A percentile compares a stretch with the other conserved stretches of the same genome.
Conservation (phyloP, 2,797 vertebrate species). For the Neosilurus hyrtlii region DNA sequence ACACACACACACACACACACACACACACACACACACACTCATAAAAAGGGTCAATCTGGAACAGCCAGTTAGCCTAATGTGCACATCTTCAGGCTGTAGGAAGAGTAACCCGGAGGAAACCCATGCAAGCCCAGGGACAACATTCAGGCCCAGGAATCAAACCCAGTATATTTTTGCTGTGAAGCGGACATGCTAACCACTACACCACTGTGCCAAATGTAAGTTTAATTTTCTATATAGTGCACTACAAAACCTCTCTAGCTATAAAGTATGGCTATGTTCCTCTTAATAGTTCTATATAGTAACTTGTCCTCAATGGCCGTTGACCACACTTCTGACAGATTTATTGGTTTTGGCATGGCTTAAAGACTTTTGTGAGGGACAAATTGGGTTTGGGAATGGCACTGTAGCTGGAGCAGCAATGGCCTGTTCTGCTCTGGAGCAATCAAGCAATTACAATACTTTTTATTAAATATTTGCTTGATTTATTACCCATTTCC, state of each 20-base stretch:
- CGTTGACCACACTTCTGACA: neutral
- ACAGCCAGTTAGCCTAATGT: no score
- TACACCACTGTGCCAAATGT: no score
- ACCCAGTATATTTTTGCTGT: no score
- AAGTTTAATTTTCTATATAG: no score
- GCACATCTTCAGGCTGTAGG: no score
- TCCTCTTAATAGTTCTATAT: neutral
- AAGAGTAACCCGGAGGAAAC: no score
- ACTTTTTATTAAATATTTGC: slow-evolving; percentile 45
- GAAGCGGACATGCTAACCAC: no score
- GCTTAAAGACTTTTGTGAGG: slow-evolving; percentile 31
- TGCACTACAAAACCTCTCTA: neutral
- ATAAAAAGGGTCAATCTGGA: no score
- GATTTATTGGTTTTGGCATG: slow-evolving; percentile 27
- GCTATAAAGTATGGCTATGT: slow-evolving; percentile 24
- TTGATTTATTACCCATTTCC: slow-evolving; percentile 40
- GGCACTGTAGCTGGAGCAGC: neutral
- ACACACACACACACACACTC: no score
- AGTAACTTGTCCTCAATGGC: neutral
- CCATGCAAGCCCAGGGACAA: no score
- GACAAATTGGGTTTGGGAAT: slow-evolving; percentile 9
- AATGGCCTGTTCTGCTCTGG: slow-evolving; percentile 33
- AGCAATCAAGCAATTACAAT: slow-evolving; percentile 41
- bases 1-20: no score
- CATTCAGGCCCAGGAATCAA: no score